phyloP scores from a whole-genome alignment of 1,140 invertebrate genomes.

The Dinoponera quadriceps region DNA sequence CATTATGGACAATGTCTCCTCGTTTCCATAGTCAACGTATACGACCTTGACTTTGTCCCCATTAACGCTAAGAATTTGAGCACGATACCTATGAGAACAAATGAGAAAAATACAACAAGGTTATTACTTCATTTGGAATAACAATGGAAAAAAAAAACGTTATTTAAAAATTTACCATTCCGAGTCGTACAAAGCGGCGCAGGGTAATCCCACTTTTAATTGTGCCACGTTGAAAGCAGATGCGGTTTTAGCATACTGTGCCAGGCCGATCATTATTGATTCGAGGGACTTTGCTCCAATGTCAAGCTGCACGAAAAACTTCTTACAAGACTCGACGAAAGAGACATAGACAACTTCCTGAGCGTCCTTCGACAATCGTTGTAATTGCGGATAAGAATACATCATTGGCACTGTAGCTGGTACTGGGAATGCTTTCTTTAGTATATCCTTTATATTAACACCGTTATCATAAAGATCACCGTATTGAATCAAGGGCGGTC shows the following conservation, averaged over 20 bases:
- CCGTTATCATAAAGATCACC: constrained; percentile 88
- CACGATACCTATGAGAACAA: constrained; percentile 88
- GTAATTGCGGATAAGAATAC: constrained; percentile 85
- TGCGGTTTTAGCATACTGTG: constrained; percentile 65
- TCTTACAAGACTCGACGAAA: constrained; percentile 89
- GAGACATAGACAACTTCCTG: constrained; percentile 88
- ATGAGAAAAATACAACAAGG: constrained; percentile 36
- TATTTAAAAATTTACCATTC: constrained; percentile 88
- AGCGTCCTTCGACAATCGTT: constrained; percentile 78
- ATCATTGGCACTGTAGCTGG: constrained; percentile 70
- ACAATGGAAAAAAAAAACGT: constrained; percentile 24
- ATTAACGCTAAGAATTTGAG: constrained; percentile 85
- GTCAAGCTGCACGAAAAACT: constrained; percentile 90
- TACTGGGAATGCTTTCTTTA: constrained; percentile 83
- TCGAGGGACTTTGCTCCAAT: constrained; percentile 86
- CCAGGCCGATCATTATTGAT: constrained; percentile 70
- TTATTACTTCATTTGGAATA: constrained; percentile 4
- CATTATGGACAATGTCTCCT: constrained; percentile 86
- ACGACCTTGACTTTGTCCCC: constrained; percentile 86
- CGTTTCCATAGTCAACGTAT: constrained; percentile 93
- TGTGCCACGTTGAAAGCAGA: constrained; percentile 84
- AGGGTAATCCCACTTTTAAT: constrained; percentile 87
- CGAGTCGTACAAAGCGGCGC: constrained; percentile 90
- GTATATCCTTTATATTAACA: constrained; percentile 86
- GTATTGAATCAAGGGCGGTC: constrained; percentile 90